Evolutionary conservation across 2,797 vertebrate species (phyloP).

Genomic region (Sorex maritimensis): DNA sequence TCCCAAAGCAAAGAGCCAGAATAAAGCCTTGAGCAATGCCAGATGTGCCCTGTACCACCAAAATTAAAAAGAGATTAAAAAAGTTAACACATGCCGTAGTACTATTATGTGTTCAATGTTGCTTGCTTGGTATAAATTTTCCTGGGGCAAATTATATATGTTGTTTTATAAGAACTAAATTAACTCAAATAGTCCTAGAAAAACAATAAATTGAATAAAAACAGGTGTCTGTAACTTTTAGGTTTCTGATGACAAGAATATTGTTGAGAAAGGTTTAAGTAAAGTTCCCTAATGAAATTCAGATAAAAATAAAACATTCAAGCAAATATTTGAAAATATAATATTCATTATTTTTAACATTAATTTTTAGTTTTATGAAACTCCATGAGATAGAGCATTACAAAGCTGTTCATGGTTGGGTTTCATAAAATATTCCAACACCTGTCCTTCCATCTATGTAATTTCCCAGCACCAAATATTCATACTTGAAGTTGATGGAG

Average conservation of each 20-base stretch:
- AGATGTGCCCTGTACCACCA: too few species aligned
- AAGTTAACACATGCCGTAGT: not conserved
- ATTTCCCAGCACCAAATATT: too few species aligned
- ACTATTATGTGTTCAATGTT: not conserved
- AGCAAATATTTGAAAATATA: slow-evolving; percentile 33
- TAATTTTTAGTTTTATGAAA: too few species aligned
- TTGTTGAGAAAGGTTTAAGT: not conserved
- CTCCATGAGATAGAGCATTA: too few species aligned
- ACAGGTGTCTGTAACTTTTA: not conserved
- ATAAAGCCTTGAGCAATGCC: too few species aligned
- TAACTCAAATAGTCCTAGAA: not conserved
- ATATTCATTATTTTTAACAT: not conserved
- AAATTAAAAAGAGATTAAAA: too few species aligned
- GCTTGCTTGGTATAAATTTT: not conserved
- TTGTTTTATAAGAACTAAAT: not conserved
- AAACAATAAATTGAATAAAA: not conserved
- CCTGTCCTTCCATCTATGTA: too few species aligned
- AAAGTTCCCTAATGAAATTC: not conserved
- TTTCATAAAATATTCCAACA: too few species aligned
- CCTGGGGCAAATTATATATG: not conserved
- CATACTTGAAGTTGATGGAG: not conserved
- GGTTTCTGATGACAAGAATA: not conserved
- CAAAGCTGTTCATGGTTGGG: too few species aligned
- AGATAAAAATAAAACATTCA: not conserved
- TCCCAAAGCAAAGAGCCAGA: too few species aligned